Evolutionary conservation across 2,888 invertebrate genomes (phyloP), one percentile per base, ranked within the genome.

Genomic region (Octonoba sinensis): DNA sequence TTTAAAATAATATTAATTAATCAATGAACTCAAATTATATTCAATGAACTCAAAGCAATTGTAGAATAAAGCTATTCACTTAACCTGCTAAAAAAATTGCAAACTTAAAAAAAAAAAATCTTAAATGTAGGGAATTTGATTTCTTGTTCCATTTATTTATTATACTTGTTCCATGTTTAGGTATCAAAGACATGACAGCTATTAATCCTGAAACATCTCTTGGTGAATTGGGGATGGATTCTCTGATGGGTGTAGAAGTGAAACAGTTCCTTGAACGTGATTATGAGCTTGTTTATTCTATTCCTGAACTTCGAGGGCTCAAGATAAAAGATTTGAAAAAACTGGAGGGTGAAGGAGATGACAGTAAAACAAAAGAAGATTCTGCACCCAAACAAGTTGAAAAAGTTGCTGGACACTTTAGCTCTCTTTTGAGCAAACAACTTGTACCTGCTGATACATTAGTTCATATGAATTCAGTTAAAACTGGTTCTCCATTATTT

Each of bases 181-280:
- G 95, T 82, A 93, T 99, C 87, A 96, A 96, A 88, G 96, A 99
- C 87, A 90, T 93, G 0, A 92, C 92, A 85, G 93, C 93, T 83
- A 91, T 97, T 46, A 92, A 95, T 83, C 91, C 92, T 57, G 91
- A 92, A 44, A 92, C 94, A 4, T 94, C 93, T 57, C 90, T 99
- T 64, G 96, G 96, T 44, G 99, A 99, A 89, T 91, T 99, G 56
- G 99, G 99, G 83, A 95, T 99, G 93, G 99, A 99, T 88, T 98
- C 98, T 1, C 90, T 99, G 85, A 99, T 99, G 99, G 97, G 97
- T 62, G 97, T 99, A 1, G 99, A 99, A 91, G 96, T 99, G 87
- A 98, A 98, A 89, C 97, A 97, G 90, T 95, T 95, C 0, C 90
- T 98, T 72, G 97, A 97, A 89, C 91, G 97, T 76, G 95, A 94